phyloP scores from a whole-genome alignment of 1,140 invertebrate species.

The Drosophila bifasciata region DNA sequence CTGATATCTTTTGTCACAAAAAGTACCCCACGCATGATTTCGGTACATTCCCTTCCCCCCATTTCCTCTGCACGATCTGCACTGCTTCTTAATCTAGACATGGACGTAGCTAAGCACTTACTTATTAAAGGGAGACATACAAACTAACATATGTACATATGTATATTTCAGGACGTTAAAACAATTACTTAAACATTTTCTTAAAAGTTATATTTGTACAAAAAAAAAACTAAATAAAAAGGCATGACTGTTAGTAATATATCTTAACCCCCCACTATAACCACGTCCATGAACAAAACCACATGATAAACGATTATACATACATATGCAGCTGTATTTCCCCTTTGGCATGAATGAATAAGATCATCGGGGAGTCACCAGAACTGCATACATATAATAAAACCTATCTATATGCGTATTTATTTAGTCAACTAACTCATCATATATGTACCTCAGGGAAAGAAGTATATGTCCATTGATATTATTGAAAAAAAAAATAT shows the following conservation, averaged over 20 bases:
- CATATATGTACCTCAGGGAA: no score
- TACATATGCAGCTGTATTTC: slow-evolving; percentile 7
- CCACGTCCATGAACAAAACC: no score
- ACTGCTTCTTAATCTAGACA: slow-evolving; percentile 8
- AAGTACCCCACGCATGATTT: not conserved
- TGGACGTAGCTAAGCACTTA: slow-evolving; percentile 11
- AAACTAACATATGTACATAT: no score
- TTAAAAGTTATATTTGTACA: no score
- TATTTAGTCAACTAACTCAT: not conserved
- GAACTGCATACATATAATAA: not conserved
- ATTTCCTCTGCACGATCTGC: slow-evolving; percentile 2
- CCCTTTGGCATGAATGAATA: slow-evolving; percentile 17
- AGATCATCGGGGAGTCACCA: slow-evolving; percentile 18
- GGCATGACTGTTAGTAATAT: no score
- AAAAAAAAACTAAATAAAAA: no score
- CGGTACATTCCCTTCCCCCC: slow-evolving; percentile 27
- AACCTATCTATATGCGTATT: not conserved
- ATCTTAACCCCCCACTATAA: no score
- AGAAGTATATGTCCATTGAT: no score
- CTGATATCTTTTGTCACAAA: slow-evolving; percentile 8
- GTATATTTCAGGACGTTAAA: no score
- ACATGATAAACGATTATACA: no score
- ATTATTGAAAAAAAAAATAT: no score
- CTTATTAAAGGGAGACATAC: slow-evolving; percentile 2
- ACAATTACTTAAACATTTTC: no score